Percentiles rank a stretch among this genome's conserved stretches.
Evolutionary conservation across 1,140 invertebrate genomes (phyloP).

Genomic region (Pseudomyrmex sp.): DNA sequence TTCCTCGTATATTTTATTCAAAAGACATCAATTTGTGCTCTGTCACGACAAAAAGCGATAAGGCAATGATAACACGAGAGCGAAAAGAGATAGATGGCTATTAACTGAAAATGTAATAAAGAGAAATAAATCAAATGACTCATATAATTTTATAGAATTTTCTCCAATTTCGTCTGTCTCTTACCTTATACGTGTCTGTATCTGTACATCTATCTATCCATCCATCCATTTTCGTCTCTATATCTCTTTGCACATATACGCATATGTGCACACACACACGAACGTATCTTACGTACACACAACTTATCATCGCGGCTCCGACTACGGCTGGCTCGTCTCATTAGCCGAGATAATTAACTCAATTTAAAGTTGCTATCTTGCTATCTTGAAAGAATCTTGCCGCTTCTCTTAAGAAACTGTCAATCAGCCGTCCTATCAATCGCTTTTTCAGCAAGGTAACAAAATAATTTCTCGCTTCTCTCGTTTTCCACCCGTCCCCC

Average conservation of each 20-base stretch:
- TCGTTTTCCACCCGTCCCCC: neutral
- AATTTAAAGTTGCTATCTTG: conserved; percentile 32
- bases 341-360: conserved; percentile 31
- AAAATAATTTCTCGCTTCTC: neutral
- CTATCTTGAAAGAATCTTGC: neutral
- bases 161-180: too few relatives aligned
- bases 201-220: too few relatives aligned
- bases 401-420: conserved; percentile 12
- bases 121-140: neutral
- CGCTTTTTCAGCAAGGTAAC: neutral
- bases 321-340: neutral
- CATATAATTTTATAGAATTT: conserved; percentile 12
- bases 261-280: neutral
- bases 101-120: neutral
- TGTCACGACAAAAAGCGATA: conserved; percentile 23
- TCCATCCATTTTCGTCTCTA: too few relatives aligned
- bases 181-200: too few relatives aligned
- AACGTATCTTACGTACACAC: neutral
- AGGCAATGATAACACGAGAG: conserved; percentile 22
- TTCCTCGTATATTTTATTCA: too few relatives aligned
- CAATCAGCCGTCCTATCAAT: conserved; percentile 30
- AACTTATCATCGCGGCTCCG: neutral
- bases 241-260: too few relatives aligned
- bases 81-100: neutral
- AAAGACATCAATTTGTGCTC: neutral